Base-by-base conservation (phyloP, 2,797 vertebrate species). In the Myotis pilosus region DNA sequence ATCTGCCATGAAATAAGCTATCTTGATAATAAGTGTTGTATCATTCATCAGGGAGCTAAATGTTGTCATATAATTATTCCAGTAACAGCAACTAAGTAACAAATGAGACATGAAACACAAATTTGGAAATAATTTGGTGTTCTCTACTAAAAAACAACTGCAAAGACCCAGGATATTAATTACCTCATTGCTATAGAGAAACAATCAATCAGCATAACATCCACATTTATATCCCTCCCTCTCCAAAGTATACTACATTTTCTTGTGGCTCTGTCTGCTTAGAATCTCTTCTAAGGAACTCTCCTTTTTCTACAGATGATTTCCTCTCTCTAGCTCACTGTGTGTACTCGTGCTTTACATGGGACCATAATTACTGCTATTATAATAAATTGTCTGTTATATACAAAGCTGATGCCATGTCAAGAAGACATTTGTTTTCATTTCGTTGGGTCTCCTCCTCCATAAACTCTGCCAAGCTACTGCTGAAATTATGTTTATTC, bases 11-110 rank as follows among this genome's bases (percentile, higher is more conserved):
- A 95, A 97, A 16, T 64, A 74, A 76, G 71, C 71, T 96, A 88
- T 93, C 51, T 89, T 72, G 74, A 64, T 96, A 94, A 95, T 36
- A 36, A 95, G 92, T 74, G 76, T 22, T 25, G 49, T 75, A 76
- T 94, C 60, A 78, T 49, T 94, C 83, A 64, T 97, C 53, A 90
- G 64, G 74, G 96, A 91, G 96, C 88, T 97, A 89, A 87, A 84
- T 36, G 90, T 94, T 89, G 75, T 92, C 91, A 88, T 47, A 84
- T 79, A 96, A 95, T 96, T 94, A 96, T 75, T 96, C 89, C 89
- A 81, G 82, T 64, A 96, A 88, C 64, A 93, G 57, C 78, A 97
- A 95, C 84, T 96, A 95, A 81, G 91, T 72, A 97, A 96, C n/a
- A 93, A 96, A 76, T 41, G 38, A 30, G 41, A 97, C 82, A 69